These are phyloP conservation scores for Bubo blakistoni DNA, from an alignment of 2,113 vertebrate genomes.

Conservation along the genomic window DNA sequence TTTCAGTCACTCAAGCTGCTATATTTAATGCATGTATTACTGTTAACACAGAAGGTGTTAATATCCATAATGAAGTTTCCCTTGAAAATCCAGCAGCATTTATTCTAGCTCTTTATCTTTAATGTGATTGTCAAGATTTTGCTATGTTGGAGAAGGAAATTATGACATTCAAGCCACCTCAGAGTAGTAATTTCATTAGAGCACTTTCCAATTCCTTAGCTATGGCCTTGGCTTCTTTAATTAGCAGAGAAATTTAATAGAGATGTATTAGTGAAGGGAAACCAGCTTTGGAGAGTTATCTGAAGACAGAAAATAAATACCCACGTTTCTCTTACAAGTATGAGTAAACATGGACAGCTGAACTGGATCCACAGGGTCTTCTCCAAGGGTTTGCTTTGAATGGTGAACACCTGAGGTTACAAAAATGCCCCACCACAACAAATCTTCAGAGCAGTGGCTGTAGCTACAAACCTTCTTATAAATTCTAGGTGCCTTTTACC, in stretches of 20 bases:
- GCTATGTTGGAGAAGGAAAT: neutral
- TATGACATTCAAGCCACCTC: conserved; percentile 7
- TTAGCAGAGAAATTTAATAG: conserved; percentile 18
- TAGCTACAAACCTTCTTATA: neutral
- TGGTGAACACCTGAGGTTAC: neutral
- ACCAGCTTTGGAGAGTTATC: neutral
- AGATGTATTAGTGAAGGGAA: neutral
- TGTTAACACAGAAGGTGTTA: conserved; percentile 25
- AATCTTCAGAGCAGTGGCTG: neutral
- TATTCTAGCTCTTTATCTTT: conserved; percentile 8
- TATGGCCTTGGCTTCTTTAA: conserved; percentile 5
- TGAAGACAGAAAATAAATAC: neutral
- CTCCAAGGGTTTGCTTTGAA: neutral
- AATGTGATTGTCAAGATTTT: conserved; percentile 17
- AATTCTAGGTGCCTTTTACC: neutral
- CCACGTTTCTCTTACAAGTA: neutral
- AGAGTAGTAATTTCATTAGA: conserved; percentile 28
- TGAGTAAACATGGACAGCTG: neutral
- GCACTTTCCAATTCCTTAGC: neutral
- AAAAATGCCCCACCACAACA: neutral
- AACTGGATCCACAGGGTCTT: neutral
- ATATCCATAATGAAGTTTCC: conserved; percentile 4
- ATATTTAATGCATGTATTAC: conserved; percentile 25
- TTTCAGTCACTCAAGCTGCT: conserved; percentile 5
- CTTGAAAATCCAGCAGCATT: conserved; percentile 2